Percentiles rank a stretch among this genome's conserved stretches.
These are phyloP conservation scores for Sigmodon hispidus DNA, from an alignment of 2,113 vertebrate species.

Conservation along the genomic window DNA sequence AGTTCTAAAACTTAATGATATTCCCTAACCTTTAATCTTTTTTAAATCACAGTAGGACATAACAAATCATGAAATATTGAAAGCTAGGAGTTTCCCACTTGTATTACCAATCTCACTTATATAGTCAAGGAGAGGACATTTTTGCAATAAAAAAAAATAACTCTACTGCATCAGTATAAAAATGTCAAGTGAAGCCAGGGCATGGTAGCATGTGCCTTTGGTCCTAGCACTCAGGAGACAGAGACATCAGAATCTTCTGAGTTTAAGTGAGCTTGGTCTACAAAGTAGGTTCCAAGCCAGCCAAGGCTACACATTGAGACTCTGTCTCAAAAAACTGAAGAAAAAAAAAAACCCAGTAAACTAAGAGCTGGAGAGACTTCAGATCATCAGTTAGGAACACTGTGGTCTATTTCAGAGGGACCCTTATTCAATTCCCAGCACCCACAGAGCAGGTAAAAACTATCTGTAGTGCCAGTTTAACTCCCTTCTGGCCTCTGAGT, in stretches of 20 bases:
- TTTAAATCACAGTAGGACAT: constrained; percentile 42
- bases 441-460: background rate
- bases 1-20: constrained; percentile 21
- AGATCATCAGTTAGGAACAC: background rate
- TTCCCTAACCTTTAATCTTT: constrained; percentile 45
- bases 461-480: background rate
- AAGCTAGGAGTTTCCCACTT: constrained; percentile 48
- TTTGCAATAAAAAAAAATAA: constrained; percentile 45
- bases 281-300: background rate
- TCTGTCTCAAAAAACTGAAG: background rate
- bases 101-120: constrained; percentile 51
- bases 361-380: background rate
- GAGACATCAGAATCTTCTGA: background rate
- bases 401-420: background rate
- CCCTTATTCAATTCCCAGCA: background rate
- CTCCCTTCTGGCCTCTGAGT: background rate
- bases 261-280: background rate
- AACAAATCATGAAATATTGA: constrained; percentile 66
- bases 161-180: constrained; percentile 41
- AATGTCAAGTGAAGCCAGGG: background rate
- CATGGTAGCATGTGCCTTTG: background rate
- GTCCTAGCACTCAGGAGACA: background rate
- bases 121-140: constrained; percentile 35
- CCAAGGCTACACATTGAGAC: background rate
- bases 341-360: background rate